Conservation (phyloP, 2,888 invertebrate species). For the Therioaphis trifolii region DNA sequence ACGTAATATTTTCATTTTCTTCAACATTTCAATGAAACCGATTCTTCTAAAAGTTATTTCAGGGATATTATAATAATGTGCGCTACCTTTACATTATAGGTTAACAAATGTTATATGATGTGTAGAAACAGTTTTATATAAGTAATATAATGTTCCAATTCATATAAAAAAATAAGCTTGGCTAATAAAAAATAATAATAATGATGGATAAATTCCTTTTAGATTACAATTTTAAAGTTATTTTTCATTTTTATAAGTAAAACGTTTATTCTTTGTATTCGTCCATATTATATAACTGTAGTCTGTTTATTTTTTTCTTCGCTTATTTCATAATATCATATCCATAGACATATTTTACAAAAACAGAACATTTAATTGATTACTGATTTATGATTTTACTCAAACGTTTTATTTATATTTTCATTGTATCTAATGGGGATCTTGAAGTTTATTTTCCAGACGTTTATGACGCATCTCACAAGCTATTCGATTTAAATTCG, state of each 20-base stretch:
- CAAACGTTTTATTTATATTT: not conserved
- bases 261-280: not conserved
- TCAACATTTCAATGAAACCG: no score
- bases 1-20: not conserved
- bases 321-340: not conserved
- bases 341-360: not conserved
- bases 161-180: not conserved
- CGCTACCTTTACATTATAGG: no score
- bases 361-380: slow-evolving; percentile 8
- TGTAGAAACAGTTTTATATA: no score
- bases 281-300: not conserved
- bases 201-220: not conserved
- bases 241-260: not conserved
- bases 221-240: slow-evolving; percentile 1
- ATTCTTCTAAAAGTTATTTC: no score
- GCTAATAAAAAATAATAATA: not conserved
- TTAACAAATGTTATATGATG: no score
- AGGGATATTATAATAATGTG: no score
- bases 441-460: slow-evolving; percentile 5
- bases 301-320: not conserved
- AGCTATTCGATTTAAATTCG: not conserved
- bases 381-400: slow-evolving; percentile 14
- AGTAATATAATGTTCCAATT: no score
- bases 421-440: no score
- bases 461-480: slow-evolving; percentile 2